Conservation (phyloP, 2,113 vertebrate genomes). For the Dasypus novemcinctus region DNA sequence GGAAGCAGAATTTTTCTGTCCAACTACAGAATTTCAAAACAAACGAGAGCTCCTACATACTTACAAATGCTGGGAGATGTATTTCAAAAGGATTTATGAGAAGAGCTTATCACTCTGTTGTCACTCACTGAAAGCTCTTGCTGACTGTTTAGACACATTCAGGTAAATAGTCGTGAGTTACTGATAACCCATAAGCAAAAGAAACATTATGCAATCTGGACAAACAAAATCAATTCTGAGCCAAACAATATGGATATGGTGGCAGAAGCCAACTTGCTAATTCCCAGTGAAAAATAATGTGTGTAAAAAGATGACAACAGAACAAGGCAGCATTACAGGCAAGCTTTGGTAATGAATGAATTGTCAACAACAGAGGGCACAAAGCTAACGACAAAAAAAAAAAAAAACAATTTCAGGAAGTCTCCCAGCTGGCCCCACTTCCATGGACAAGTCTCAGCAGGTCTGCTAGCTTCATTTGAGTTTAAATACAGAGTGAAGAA, state of each 20-base stretch:
- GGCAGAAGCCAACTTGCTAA: neutral
- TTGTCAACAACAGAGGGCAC: constrained; percentile 49
- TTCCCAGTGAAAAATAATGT: neutral
- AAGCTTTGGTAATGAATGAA: constrained; percentile 54
- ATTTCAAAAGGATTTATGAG: neutral
- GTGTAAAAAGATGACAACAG: constrained; percentile 21
- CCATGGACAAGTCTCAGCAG: neutral
- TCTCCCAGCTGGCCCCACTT: neutral
- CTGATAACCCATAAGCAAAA: neutral
- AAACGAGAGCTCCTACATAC: neutral
- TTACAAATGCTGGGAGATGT: neutral
- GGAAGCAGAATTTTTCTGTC: neutral
- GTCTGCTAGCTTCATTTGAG: neutral
- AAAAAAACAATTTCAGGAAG: neutral
- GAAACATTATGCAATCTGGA: neutral
- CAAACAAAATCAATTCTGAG: neutral
- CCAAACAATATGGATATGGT: neutral
- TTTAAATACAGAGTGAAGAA: neutral
- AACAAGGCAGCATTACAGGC: neutral
- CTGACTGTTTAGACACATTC: neutral
- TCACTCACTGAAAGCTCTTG: neutral
- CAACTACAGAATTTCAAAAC: neutral
- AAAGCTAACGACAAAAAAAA: neutral
- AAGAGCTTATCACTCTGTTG: neutral
- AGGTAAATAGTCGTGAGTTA: neutral